Percentiles rank a stretch among this genome's conserved stretches.
Conservation (phyloP, 92 coral and sea anemone genomes). For the Galaxea fascicularis region DNA sequence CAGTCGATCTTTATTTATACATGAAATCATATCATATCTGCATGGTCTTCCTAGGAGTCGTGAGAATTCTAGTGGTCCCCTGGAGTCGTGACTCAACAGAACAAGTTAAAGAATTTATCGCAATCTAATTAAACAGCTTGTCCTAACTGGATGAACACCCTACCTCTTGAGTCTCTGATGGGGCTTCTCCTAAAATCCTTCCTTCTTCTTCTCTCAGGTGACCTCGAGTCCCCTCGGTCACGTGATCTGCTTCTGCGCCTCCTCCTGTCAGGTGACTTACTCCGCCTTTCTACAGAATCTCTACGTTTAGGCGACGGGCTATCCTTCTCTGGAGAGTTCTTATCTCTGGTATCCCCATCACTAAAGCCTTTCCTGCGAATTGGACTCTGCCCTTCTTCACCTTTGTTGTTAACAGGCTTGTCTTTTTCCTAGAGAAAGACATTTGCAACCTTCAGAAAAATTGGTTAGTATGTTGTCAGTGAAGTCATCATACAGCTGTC, state of each 20-base stretch:
- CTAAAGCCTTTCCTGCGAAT: slow-evolving; percentile 18
- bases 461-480: slow-evolving; percentile 31
- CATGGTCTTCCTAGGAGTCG: too few relatives aligned
- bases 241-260: slow-evolving; percentile 31
- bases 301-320: slow-evolving; percentile 28
- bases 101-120: too few relatives aligned
- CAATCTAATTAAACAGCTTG: not conserved
- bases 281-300: slow-evolving; percentile 22
- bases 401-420: not conserved
- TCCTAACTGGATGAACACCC: too few relatives aligned
- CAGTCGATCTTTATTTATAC: too few relatives aligned
- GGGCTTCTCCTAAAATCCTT: slow-evolving; percentile 52
- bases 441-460: slow-evolving; percentile 48
- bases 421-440: slow-evolving; percentile 41
- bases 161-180: slow-evolving; percentile 53
- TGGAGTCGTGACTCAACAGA: too few relatives aligned
- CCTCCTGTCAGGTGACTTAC: slow-evolving; percentile 48
- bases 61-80: too few relatives aligned
- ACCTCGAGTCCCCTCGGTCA: slow-evolving; percentile 34
- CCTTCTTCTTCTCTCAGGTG: slow-evolving; percentile 50
- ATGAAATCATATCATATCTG: too few relatives aligned
- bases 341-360: not conserved
- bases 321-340: slow-evolving; percentile 27
- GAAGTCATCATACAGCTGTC: not conserved
- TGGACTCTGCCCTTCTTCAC: slow-evolving; percentile 6